Conservation (phyloP, 2,113 vertebrate species). For the Oryzias javanicus region DNA sequence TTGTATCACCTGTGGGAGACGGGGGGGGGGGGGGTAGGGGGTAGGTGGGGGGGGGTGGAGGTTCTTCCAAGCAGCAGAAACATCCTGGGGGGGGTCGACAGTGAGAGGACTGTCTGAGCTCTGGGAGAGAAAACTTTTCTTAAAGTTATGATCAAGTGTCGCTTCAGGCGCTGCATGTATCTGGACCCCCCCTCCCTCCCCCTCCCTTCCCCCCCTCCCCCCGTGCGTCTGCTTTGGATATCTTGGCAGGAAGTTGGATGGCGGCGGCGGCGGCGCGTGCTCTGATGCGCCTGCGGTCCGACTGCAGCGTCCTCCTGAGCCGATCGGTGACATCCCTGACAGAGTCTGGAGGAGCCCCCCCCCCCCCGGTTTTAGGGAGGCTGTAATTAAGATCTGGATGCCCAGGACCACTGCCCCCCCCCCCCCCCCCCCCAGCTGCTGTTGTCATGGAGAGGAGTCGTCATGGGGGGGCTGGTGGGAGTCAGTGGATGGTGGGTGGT, state of each 20-base stretch:
- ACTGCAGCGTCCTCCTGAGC: conserved; percentile 55
- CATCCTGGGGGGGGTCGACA: background rate
- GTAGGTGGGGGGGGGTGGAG: conserved; percentile 11
- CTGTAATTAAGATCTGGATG: conserved; percentile 79
- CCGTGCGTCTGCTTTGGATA: conserved; percentile 44
- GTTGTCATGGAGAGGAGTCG: conserved; percentile 70
- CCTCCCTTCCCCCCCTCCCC: conserved; percentile 44
- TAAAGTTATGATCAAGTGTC: conserved; percentile 53
- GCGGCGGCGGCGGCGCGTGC: conserved; percentile 17
- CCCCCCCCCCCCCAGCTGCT: conserved; percentile 57
- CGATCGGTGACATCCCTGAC: conserved; percentile 48
- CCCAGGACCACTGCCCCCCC: conserved; percentile 41
- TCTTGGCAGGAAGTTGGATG: conserved; percentile 57
- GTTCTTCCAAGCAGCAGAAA: conserved; percentile 2
- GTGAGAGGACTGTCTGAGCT: conserved; percentile 5
- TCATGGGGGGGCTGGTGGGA: conserved; percentile 43
- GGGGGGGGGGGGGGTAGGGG: background rate
- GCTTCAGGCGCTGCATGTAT: conserved; percentile 53
- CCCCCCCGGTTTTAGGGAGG: conserved; percentile 44
- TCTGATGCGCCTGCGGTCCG: conserved; percentile 52
- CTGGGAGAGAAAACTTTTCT: conserved; percentile 34
- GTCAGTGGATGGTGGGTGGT: conserved; percentile 47
- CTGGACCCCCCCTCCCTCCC: conserved; percentile 34
- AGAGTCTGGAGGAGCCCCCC: conserved; percentile 46
- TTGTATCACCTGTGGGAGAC: conserved; percentile 19